phyloP scores from a whole-genome alignment of 2,797 vertebrate species.

The Microhierax caerulescens region DNA sequence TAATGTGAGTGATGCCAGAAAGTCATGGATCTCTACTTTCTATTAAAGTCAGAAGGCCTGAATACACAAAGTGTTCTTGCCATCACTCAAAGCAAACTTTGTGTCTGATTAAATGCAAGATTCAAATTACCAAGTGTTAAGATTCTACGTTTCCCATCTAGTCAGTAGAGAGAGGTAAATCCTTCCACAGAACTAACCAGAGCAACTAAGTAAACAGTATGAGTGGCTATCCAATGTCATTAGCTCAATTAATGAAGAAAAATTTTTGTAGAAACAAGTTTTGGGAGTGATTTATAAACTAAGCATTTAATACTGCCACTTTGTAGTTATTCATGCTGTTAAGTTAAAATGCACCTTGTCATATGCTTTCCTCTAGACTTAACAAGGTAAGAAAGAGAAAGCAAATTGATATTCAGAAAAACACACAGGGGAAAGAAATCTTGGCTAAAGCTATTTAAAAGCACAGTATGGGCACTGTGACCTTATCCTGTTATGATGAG shows the following conservation, averaged over 20 bases:
- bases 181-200: background rate
- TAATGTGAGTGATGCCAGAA: background rate
- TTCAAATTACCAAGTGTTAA: background rate
- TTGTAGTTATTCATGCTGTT: background rate
- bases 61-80: background rate
- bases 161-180: background rate
- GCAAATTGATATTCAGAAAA: background rate
- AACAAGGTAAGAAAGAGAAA: background rate
- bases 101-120: background rate
- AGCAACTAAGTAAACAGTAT: background rate
- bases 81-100: background rate
- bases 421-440: background rate
- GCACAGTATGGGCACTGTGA: background rate
- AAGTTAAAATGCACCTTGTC: background rate
- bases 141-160: background rate
- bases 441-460: background rate
- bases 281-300: background rate
- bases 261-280: background rate
- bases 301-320: background rate
- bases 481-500: background rate
- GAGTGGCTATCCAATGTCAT: background rate
- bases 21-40: background rate
- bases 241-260: constrained; percentile 1
- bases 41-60: background rate
- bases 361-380: background rate